Percentiles rank a stretch among this genome's conserved stretches.
These are phyloP conservation scores for Rhimphoctona megacephalus DNA, from an alignment of 2,888 invertebrate species.

Conservation along the genomic window DNA sequence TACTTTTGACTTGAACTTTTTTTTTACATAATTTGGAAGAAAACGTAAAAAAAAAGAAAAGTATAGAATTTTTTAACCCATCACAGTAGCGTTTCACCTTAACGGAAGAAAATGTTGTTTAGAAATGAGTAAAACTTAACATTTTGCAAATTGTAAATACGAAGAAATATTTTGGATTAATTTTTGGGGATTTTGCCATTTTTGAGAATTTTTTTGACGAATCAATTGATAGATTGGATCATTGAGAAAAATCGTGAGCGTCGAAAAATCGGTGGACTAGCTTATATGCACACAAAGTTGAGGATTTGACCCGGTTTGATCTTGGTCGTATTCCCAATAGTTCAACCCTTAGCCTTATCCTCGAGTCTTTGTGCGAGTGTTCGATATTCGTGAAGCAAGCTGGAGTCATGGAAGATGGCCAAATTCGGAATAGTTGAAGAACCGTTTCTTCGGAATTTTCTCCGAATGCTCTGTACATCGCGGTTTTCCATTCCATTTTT, in stretches of 20 bases:
- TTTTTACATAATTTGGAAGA: no score
- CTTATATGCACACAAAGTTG: not conserved
- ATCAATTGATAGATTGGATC: not conserved
- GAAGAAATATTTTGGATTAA: not conserved
- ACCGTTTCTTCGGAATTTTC: slow-evolving; percentile 71
- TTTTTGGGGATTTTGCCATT: not conserved
- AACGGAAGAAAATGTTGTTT: not conserved
- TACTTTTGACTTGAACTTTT: no score
- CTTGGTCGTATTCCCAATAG: slow-evolving; percentile 68
- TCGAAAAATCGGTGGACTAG: not conserved
- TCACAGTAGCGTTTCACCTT: no score
- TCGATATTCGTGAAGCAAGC: slow-evolving; percentile 71
- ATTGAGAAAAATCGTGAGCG: not conserved
- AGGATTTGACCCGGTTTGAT: slow-evolving; percentile 55
- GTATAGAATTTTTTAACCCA: no score
- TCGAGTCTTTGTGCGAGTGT: slow-evolving; percentile 55
- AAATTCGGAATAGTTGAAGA: slow-evolving; percentile 26
- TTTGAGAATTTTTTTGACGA: not conserved
- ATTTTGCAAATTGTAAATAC: not conserved
- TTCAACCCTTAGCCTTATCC: slow-evolving; percentile 9
- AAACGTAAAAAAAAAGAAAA: no score
- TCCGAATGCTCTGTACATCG: slow-evolving; percentile 26
- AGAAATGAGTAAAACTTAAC: no score
- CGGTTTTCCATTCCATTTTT: slow-evolving; percentile 19
- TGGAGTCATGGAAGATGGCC: slow-evolving; percentile 49